These are phyloP conservation scores for Pantherophis vulpinus DNA, from an alignment of 2,797 vertebrate genomes.

Conservation along the genomic window DNA sequence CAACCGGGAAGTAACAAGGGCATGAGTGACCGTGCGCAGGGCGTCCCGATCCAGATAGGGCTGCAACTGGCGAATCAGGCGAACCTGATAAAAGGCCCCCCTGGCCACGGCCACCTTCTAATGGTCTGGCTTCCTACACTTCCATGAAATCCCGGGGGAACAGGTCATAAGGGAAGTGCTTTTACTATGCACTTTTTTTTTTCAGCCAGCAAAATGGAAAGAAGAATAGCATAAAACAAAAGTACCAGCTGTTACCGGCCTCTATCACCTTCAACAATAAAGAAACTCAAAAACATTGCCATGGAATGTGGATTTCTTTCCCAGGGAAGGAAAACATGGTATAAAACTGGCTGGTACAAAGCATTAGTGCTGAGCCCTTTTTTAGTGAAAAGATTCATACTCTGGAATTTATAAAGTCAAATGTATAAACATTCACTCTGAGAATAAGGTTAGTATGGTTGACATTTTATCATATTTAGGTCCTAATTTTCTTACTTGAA, in stretches of 20 bases:
- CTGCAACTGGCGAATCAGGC: too few relatives aligned
- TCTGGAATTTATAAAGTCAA: not conserved
- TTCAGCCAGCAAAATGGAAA: not conserved
- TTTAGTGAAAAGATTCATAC: not conserved
- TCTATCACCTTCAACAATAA: not conserved
- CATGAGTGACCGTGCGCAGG: too few relatives aligned
- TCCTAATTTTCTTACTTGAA: slow-evolving; percentile 8
- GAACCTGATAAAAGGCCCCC: too few relatives aligned
- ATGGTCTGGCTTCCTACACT: not conserved
- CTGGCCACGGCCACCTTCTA: too few relatives aligned
- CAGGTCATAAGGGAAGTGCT: not conserved
- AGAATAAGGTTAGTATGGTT: not conserved
- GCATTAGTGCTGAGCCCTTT: not conserved
- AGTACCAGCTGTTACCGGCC: not conserved
- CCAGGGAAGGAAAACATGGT: not conserved
- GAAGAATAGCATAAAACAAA: not conserved
- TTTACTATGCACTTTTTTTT: not conserved
- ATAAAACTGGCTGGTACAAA: not conserved
- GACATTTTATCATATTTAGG: not conserved
- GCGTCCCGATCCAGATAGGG: too few relatives aligned
- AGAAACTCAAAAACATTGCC: not conserved
- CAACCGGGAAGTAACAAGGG: too few relatives aligned
- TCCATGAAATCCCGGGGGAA: not conserved
- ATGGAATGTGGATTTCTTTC: not conserved
- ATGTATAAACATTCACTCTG: not conserved